Percentiles rank a stretch among this genome's conserved stretches.
Conservation (phyloP, 2,113 vertebrate genomes). For the Cariama cristata region DNA sequence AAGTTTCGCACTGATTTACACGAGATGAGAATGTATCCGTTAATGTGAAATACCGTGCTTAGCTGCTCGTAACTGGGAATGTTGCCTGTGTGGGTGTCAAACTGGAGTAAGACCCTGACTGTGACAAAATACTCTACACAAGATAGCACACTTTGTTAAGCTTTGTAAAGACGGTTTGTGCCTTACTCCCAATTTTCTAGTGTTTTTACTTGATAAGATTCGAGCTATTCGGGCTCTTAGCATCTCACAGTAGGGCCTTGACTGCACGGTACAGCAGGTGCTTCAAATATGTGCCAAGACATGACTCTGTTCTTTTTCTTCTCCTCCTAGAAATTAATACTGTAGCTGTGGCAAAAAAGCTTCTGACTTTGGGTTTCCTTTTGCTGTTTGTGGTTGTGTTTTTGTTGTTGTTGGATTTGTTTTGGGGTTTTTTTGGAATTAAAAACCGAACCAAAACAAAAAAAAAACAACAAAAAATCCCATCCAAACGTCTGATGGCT, state of each 20-base stretch:
- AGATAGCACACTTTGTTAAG: background rate
- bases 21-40: background rate
- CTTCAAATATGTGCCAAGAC: background rate
- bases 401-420: too few species aligned
- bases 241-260: background rate
- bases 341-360: background rate
- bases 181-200: background rate
- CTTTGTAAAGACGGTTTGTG: background rate
- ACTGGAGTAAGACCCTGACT: background rate
- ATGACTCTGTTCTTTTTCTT: background rate
- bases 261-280: background rate
- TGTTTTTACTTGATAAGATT: background rate
- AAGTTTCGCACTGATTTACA: background rate
- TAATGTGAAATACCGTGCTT: rapidly evolving
- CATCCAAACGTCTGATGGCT: background rate
- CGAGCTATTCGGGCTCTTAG: background rate
- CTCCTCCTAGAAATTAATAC: background rate
- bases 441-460: background rate
- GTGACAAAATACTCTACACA: rapidly evolving
- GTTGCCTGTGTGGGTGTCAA: rapidly evolving
- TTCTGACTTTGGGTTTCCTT: background rate
- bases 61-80: rapidly evolving
- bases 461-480: too few species aligned
- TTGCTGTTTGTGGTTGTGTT: too few species aligned
- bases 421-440: background rate